These are phyloP conservation scores for Blennius ocellaris DNA, from an alignment of 2,113 vertebrate species.

Conservation along the genomic window DNA sequence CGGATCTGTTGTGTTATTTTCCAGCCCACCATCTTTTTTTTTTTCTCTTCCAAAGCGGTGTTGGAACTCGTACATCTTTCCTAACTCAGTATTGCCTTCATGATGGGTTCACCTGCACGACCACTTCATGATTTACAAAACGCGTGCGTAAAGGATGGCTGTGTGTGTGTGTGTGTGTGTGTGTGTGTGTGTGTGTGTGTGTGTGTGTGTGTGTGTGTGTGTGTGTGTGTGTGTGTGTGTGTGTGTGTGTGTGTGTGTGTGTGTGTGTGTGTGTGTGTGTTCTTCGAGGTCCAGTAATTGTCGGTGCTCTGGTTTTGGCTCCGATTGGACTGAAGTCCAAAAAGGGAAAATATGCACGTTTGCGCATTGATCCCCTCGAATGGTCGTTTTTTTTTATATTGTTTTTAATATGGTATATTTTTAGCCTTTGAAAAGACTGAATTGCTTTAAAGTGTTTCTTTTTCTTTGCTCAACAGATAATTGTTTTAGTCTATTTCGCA, in stretches of 20 bases:
- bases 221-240: no score
- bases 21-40: conserved; percentile 8
- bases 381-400: conserved; percentile 3
- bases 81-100: conserved; percentile 44
- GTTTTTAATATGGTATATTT: conserved; percentile 50
- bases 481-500: conserved; percentile 69
- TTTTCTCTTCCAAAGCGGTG: conserved; percentile 30
- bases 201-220: no score
- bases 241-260: no score
- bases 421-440: conserved; percentile 34
- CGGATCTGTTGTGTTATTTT: conserved; percentile 28
- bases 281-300: conserved; percentile 21
- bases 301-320: conserved; percentile 20
- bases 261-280: neutral
- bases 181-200: no score
- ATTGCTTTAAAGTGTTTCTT: conserved; percentile 31
- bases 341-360: neutral
- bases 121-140: neutral
- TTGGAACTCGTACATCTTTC: conserved; percentile 37
- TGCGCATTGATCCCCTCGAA: conserved; percentile 13
- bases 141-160: neutral
- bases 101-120: conserved; percentile 26
- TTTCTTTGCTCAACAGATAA: conserved; percentile 33
- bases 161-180: no score
- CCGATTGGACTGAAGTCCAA: conserved; percentile 3